These are phyloP conservation scores for Vireo altiloquus DNA, from an alignment of 2,113 vertebrate species.

Conservation along the genomic window DNA sequence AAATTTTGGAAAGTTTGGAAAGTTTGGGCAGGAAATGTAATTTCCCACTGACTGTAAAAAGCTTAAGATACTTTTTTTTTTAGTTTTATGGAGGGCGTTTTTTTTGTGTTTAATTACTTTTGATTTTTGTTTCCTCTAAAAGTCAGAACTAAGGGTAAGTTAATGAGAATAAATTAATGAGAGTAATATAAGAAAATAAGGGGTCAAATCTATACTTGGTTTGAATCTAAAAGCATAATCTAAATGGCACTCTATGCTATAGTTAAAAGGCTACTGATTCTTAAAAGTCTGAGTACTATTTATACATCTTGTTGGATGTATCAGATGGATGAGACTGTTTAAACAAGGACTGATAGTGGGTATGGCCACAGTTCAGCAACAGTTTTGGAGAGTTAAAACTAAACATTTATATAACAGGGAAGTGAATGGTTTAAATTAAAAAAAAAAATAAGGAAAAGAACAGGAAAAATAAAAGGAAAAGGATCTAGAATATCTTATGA, in stretches of 20 bases:
- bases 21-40: not conserved
- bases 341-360: not conserved
- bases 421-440: not conserved
- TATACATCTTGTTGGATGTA: not conserved
- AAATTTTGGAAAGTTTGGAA: no score
- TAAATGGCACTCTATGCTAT: not conserved
- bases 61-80: no score
- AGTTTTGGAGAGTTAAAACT: not conserved
- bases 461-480: not conserved
- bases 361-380: not conserved
- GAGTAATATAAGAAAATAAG: not conserved
- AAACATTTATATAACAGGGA: not conserved
- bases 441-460: not conserved
- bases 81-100: rapidly evolving
- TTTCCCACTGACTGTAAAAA: not conserved
- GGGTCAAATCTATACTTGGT: not conserved
- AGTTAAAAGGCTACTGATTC: not conserved
- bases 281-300: not conserved
- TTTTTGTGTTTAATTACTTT: not conserved
- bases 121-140: not conserved
- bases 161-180: not conserved
- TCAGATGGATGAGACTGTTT: not conserved
- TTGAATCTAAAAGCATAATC: not conserved
- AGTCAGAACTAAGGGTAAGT: not conserved
- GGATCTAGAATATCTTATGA: not conserved